Evolutionary conservation across 2,113 vertebrate genomes (phyloP), one percentile per base, ranked within the genome.

Genomic region (Carettochelys insculpta): DNA sequence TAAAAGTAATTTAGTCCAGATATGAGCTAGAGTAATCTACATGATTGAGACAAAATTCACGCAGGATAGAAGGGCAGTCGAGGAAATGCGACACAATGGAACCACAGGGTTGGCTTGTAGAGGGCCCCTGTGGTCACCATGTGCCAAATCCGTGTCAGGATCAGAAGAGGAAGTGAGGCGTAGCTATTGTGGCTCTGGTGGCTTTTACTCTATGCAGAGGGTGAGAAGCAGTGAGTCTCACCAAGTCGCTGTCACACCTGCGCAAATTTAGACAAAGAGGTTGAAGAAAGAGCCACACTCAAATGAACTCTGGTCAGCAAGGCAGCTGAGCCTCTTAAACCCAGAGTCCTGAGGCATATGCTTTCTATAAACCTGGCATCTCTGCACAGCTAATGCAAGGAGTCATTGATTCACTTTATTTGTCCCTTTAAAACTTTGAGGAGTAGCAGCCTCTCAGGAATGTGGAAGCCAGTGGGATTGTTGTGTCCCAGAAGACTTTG

Each of bases 11-110:
- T 95, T 86, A 77, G 82, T 92, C 76, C 83, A 91, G 52, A 58
- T 87, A 58, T 91, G 90, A 84, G 20, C 78, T 86, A 80, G n/a
- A 76, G 8, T 83, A 29, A 75, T 77, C 89, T 90, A 29, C 80
- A 52, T 80, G 93, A 31, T 41, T 78, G 78, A 80, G 27, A 58
- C 53, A 84, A 82, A 84, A 79, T 0, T 54, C 84, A 38, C 31
- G 5, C 19, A 29, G 43, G n/a, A 77, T 10, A 50, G 50, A 85
- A 61, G 80, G 10, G 1, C 5, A n/a, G 5, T 52, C 25, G 22
- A 31, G 38, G 48, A 61, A 92, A 75, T 22, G 19, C 29, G 54
- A 68, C 41, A 48, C 48, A 81, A 56, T 41, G 11, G 47, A 83
- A 65, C 3, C 22, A 50, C 50, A 85, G 38, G 24, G 7, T 14